Conservation (phyloP, 2,113 vertebrate genomes). For the Manacus vitellinus region DNA sequence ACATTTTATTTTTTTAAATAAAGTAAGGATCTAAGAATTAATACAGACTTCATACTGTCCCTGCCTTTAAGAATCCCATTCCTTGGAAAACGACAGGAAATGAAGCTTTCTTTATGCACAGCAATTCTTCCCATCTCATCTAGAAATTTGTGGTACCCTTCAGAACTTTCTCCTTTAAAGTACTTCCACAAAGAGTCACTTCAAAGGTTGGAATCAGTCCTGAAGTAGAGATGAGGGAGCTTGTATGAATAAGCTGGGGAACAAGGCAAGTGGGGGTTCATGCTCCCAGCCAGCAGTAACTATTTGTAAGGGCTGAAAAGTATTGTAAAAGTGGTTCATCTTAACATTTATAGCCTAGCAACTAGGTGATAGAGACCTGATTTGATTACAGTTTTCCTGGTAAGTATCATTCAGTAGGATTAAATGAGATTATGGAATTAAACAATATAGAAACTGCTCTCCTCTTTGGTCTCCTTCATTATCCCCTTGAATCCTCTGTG, state of each 20-base stretch:
- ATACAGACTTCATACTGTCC: not conserved
- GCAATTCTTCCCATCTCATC: not conserved
- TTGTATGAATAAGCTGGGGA: not conserved
- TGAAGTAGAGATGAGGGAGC: not conserved
- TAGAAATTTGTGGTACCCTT: not conserved
- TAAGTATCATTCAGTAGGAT: not conserved
- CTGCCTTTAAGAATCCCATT: not conserved
- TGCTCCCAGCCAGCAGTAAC: not conserved
- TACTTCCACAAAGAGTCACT: not conserved
- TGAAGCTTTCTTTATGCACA: not conserved
- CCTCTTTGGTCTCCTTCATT: not conserved
- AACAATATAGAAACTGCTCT: not conserved
- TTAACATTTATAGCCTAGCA: not conserved
- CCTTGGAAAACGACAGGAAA: not conserved
- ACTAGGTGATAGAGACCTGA: not conserved
- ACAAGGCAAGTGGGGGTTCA: not conserved
- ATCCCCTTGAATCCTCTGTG: not conserved
- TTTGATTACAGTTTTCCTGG: not conserved
- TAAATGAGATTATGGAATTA: constrained; percentile 11
- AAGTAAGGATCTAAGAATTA: not conserved
- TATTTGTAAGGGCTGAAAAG: not conserved
- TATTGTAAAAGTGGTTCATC: not conserved
- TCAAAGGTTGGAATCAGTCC: not conserved
- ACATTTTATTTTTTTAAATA: not conserved
- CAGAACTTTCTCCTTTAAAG: not conserved